Percentiles rank a stretch among this genome's conserved stretches.
Conservation (phyloP, 2,888 invertebrate species). For the Callyntrura guangdongensis region DNA sequence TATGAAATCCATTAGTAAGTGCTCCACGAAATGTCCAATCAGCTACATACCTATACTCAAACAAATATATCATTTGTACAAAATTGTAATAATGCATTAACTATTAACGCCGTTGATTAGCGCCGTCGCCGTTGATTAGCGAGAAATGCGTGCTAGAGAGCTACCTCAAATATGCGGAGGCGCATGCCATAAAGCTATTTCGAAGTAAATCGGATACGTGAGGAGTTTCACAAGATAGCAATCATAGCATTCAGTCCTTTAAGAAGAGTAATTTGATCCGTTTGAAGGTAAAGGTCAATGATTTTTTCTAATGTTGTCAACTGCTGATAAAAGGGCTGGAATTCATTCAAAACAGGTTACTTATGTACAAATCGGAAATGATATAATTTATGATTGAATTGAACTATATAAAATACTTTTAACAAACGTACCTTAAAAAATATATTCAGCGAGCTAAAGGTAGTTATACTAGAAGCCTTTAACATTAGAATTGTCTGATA, state of each 20-base stretch:
- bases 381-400: not conserved
- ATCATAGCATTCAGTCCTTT: constrained; percentile 79
- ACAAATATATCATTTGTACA: no score
- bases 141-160: no score
- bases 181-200: constrained; percentile 79
- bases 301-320: constrained; percentile 77
- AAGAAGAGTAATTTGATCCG: constrained; percentile 78
- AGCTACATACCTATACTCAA: constrained; percentile 80
- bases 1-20: constrained; percentile 82
- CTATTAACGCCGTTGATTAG: no score
- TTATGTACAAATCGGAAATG: not conserved
- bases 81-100: no score
- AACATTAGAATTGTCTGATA: constrained; percentile 83
- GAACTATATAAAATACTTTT: constrained; percentile 18
- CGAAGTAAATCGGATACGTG: constrained; percentile 79
- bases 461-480: constrained; percentile 70
- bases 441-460: constrained; percentile 72
- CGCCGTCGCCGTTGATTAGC: no score
- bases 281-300: constrained; percentile 69
- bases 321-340: constrained; percentile 81
- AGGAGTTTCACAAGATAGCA: constrained; percentile 79
- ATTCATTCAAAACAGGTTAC: no score
- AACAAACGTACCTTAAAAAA: constrained; percentile 79
- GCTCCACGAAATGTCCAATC: constrained; percentile 83
- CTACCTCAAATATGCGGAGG: constrained; percentile 82